Evolutionary conservation across 1,140 invertebrate genomes (phyloP), one percentile per base, ranked within the genome.

Genomic region (Berghia stephanieae): DNA sequence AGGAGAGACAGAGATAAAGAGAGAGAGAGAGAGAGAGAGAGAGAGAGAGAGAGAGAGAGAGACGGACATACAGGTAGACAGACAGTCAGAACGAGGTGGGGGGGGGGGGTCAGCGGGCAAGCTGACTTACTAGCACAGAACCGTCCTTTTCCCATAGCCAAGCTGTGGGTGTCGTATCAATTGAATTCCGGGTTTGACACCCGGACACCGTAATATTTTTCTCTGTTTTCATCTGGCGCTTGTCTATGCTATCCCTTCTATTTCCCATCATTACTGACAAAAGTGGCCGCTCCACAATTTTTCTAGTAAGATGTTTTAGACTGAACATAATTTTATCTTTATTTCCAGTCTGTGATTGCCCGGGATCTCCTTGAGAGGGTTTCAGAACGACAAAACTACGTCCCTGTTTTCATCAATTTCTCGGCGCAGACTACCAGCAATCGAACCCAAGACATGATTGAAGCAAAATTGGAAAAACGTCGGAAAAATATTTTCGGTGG

Each of bases 361-460:
- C 93, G 94, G 84, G 92, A 92, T 43, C 92, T 94, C 10, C 88
- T 97, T 36, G 92, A 92, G 49, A 91, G 90, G 18, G 91, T 96
- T 63, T 87, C 91, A 24, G 87, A 92, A 1, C 90, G 91, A 13
- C 92, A 91, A 3, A 85, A 88, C 16, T 94, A 93, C 85, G 91
- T 95, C 24, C 93, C 95, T 0, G 91, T 94, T 4, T 93, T 93
- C 76, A 90, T 97, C 6, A 96, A 96, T 84, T 96, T 96, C 89
- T 96, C 95, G 0, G 95, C 95, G 0, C 95, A 96, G 90, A 97
- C 95, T 0, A 95, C 92, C 83, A 96, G 95, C 80, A 85, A 87
- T 69, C 80, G 89, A 55, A 89, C 88, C 18, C 90, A 90, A 80
- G 89, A 90, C 71, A 90, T 90, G 87, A 89, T 90, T 76, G 90